Conservation (phyloP, 2,113 vertebrate genomes). For the Chionodraco myersi region DNA sequence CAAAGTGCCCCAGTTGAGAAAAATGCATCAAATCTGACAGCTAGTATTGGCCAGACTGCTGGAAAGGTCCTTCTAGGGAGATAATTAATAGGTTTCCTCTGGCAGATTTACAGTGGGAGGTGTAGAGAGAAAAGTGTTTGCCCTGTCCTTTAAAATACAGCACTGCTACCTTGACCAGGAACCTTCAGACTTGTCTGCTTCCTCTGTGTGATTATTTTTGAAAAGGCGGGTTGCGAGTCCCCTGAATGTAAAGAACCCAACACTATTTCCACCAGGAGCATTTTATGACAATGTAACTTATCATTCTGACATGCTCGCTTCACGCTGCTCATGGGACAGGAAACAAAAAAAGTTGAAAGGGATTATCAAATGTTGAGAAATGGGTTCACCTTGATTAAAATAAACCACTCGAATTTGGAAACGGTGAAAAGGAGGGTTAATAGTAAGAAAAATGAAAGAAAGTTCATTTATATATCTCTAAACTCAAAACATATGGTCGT, state of each 20-base stretch:
- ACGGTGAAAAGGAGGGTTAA: constrained; percentile 27
- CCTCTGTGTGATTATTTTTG: constrained; percentile 51
- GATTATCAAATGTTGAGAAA: constrained; percentile 64
- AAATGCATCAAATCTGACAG: constrained; percentile 70
- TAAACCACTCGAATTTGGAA: constrained; percentile 51
- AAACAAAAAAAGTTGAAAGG: constrained; percentile 32
- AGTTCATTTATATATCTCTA: constrained; percentile 34
- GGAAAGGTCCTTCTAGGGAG: constrained; percentile 59
- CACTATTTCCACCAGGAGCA: constrained; percentile 40
- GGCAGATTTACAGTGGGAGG: constrained; percentile 69
- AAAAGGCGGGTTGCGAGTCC: constrained; percentile 41
- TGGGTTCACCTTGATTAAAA: constrained; percentile 69
- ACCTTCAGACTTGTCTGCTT: constrained; percentile 20
- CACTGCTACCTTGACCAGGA: constrained; percentile 57
- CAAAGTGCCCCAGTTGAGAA: constrained; percentile 53
- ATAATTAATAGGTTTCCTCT: constrained; percentile 68
- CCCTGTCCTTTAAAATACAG: constrained; percentile 49
- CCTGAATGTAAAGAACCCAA: constrained; percentile 39
- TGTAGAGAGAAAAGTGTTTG: constrained; percentile 42
- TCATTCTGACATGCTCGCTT: constrained; percentile 63
- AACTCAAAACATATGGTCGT: constrained; percentile 33
- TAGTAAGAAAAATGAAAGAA: constrained; percentile 25
- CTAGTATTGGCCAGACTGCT: constrained; percentile 48
- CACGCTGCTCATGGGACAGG: constrained; percentile 27
- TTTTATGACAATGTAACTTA: constrained; percentile 60